Percentiles rank a stretch among this genome's conserved stretches.
These are phyloP conservation scores for Halocynthia aurantium DNA, from an alignment of 23 tunicate genomes.

Conservation along the genomic window DNA sequence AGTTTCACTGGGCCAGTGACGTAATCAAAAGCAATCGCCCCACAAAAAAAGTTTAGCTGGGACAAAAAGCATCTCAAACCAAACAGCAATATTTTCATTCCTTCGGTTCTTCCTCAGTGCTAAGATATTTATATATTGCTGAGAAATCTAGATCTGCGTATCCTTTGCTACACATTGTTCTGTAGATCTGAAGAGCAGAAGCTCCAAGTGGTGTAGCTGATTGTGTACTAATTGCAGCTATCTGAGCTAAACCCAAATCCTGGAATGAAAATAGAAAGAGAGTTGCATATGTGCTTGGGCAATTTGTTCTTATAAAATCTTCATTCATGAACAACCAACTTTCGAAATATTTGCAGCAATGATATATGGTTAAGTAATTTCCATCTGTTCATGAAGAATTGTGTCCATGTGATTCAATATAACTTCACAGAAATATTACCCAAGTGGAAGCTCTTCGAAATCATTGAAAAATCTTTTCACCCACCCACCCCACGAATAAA, in stretches of 20 bases:
- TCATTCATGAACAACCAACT: too few relatives aligned
- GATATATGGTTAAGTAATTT: background rate
- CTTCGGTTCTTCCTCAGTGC: conserved; percentile 29
- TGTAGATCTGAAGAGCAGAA: conserved; percentile 68
- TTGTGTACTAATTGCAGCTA: conserved; percentile 66
- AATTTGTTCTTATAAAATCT: too few relatives aligned
- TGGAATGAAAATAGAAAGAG: conserved; percentile 18
- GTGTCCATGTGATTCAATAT: background rate
- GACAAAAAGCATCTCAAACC: conserved; percentile 8
- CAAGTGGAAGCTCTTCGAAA: too few relatives aligned
- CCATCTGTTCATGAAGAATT: background rate
- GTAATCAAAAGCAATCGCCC: too few relatives aligned
- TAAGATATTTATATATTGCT: conserved; percentile 48
- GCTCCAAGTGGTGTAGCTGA: conserved; percentile 67
- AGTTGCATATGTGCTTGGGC: background rate
- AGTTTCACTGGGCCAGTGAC: too few relatives aligned
- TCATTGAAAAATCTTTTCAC: background rate
- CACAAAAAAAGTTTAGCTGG: too few relatives aligned
- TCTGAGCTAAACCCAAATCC: conserved; percentile 92
- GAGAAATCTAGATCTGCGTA: conserved; percentile 81
- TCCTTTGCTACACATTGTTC: conserved; percentile 62
- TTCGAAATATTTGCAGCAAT: conserved; percentile 6
- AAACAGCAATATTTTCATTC: background rate
- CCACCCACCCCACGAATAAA: conserved; percentile 1
- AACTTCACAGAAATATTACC: background rate